Evolutionary conservation across 2,113 vertebrate species (phyloP), one percentile per base, ranked within the genome.

Genomic region (Cathartes aura): DNA sequence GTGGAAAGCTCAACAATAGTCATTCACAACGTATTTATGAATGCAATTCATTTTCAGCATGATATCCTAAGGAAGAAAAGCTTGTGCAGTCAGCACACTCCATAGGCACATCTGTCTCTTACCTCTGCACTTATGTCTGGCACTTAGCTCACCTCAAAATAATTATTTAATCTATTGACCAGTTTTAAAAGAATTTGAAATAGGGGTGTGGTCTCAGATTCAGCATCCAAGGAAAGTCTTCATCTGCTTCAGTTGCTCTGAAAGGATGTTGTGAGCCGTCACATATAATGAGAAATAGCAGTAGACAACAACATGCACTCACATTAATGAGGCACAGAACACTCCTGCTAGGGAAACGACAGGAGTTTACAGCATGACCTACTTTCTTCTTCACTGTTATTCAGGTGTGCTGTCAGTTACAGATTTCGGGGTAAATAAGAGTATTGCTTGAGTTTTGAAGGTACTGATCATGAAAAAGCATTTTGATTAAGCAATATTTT

Each of bases 231-330:
- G 16, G 4, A 48, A 36, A 82, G 75, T 53, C 56, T 82, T 84
- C 42, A 90, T 50, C 30, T 53, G 22, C 38, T 60, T 73, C 27
- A 14, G 7, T 47, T 9, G 30, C 55, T 74, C 14, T 81, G 58
- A 87, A 62, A 67, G 71, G 73, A 89, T 17, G 27, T 42, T 81
- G 36, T 81, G 62, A 82, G 50, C 62, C 24, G 38, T 53, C 27
- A 30, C 38, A 38, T 56, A 47, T 40, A 95, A 94, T 95, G 76
- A 96, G 50, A 93, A 84, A 79, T 27, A 87, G 52, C 52, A 75
- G 47, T 55, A 82, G 53, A 97, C 0, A 16, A 71, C 26, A 40
- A 86, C 72, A 59, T 11, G 22, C 20, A 19, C 32, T 96, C 59
- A 85, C 42, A n/a, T 55, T 95, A 93, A 87, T 50, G 74, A 96